These are phyloP conservation scores for Heliangelus exortis DNA, from an alignment of 2,797 vertebrate species.

Conservation along the genomic window DNA sequence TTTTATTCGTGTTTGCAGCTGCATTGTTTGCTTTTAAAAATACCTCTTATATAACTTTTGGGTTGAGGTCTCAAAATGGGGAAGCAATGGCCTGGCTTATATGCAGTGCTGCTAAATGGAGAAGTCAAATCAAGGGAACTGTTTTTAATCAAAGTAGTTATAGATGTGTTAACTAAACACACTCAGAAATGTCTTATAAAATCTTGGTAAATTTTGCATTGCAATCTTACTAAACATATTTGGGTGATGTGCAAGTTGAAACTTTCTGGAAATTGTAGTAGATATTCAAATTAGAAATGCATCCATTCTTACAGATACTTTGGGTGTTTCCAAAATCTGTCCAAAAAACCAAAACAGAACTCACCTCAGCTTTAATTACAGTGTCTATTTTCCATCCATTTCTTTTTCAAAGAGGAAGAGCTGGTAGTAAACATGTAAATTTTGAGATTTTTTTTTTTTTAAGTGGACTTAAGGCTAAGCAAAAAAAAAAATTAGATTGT, in stretches of 20 bases:
- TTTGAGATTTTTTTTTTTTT: not conserved
- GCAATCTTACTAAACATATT: not conserved
- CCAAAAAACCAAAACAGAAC: not conserved
- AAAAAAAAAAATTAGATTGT: not conserved
- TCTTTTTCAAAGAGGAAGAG: not conserved
- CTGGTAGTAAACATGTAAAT: not conserved
- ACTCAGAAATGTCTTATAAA: not conserved
- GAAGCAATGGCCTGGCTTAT: not conserved
- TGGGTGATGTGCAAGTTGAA: not conserved
- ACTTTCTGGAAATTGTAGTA: not conserved
- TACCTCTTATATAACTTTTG: not conserved
- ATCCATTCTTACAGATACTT: not conserved
- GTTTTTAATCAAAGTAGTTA: not conserved
- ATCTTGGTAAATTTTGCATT: not conserved
- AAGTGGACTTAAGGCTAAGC: not conserved
- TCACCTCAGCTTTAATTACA: not conserved
- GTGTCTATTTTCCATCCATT: not conserved
- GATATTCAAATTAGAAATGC: not conserved
- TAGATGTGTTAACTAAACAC: not conserved
- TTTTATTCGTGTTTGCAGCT: not conserved
- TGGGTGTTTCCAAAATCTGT: not conserved
- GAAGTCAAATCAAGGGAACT: not conserved
- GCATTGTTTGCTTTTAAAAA: not conserved
- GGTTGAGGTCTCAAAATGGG: not conserved
- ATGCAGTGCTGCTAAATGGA: not conserved